Base-by-base conservation (phyloP, 2,888 invertebrate species). In the Drosophila tanythrix region DNA sequence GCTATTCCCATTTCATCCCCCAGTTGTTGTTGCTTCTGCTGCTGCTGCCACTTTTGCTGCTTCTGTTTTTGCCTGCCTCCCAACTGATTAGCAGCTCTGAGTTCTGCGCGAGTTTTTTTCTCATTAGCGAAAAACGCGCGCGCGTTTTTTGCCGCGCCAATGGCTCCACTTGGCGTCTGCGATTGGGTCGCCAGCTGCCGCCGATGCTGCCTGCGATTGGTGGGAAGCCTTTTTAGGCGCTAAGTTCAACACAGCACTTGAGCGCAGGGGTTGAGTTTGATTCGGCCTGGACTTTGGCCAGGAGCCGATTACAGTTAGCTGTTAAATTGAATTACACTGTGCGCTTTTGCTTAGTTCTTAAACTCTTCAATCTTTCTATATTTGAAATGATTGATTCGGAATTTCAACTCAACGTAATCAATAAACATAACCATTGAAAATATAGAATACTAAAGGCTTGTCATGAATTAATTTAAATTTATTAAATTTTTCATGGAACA, bases 151-250 rank as follows among this genome's bases (percentile, higher is more conserved):
- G 83, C 84, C 76, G 70, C 81, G 75, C 85, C 85, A 85, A 88
- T 88, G 83, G 75, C 83, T 81, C 81, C 77, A 85, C 77, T 88
- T 85, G 88, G 77, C 82, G 69, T 72, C 76, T 82, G 83, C 88
- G 67, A 88, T 88, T 86, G 84, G 89, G 83, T 83, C 75, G 76
- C 70, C 43, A 62, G 71, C 31, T 68, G 65, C 15, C 58, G 82
- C 31, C 67, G 70, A 76, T 70, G 83, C 73, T 69, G 60, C 29
- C 71, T 82, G 83, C 83, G 82, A 88, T 88, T 86, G 87, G 89
- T 82, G 80, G 81, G 65, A 66, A 50, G 74, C 66, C 70, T 66
- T 68, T 63, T 70, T 70, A 83, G 81, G 81, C 73, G 57, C 81
- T 77, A 71, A 83, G 55, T 73, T 68, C 59, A 52, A 51, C 38